Base-by-base conservation (phyloP, 1,140 invertebrate species). In the Homarus americanus region DNA sequence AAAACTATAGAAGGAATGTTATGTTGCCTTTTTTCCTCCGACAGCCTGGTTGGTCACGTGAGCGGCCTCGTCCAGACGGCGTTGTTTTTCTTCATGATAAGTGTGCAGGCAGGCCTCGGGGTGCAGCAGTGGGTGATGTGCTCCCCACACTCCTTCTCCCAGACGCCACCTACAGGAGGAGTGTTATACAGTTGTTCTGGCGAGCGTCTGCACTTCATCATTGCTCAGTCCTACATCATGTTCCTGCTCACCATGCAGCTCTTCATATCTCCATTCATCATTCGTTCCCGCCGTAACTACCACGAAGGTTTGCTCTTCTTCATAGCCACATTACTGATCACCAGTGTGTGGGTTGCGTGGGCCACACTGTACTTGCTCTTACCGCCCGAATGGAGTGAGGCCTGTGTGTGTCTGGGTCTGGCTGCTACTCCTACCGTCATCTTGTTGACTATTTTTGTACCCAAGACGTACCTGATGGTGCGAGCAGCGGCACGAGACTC, bases 301-400 rank as follows among this genome's bases (percentile, higher is more conserved):
- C 94, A 94, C 7, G 96, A 96, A 91, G 95, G 96, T 5, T 94
- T 94, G 38, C 95, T 95, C n/a, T 95, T 96, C 91, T 94, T 95
- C 41, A 93, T 95, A 0, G 95, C 95, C 0, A 94, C 94, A 3
- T 94, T 95, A 72, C 93, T 95, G 1, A 93, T 95, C 20, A 80
- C 95, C 2, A 75, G 94, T 24, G 93, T 95, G 2, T 96, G 96
- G 95, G 92, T 95, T 3, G 93, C 94, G 15, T 96, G 96, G 95
- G 82, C 95, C 1, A 94, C 94, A 4, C 95, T 94, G n/a, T 95
- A 95, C 87, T 92, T 95, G 40, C 78, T 95, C 2, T 93, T 95
- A 24, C 94, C 94, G 58, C 92, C 93, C 17, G 93, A 94, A 76
- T 95, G 93, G 93, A 94, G 94, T 24, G 95, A 96, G 93, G 94